Conservation (phyloP, 2,797 vertebrate species). For the Octomys mimax region DNA sequence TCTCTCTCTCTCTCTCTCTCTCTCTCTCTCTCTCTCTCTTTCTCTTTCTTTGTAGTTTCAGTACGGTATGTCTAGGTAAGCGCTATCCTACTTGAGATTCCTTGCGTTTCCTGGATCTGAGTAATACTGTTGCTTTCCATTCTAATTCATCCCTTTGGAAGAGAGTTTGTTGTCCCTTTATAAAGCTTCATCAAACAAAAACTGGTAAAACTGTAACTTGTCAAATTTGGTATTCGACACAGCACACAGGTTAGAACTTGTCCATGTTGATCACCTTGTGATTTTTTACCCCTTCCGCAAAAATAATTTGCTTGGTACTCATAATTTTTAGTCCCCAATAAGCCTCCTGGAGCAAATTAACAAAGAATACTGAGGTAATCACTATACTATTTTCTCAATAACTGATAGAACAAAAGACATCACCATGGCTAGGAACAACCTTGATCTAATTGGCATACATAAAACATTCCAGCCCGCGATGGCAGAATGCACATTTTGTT, state of each 20-base stretch:
- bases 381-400: not conserved
- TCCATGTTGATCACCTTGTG: not conserved
- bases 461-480: not conserved
- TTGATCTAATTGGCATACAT: not conserved
- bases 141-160: slow-evolving; percentile 6
- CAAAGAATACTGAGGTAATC: not conserved
- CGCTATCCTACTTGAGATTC: slow-evolving; percentile 39
- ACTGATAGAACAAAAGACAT: not conserved
- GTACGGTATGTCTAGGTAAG: slow-evolving; percentile 10
- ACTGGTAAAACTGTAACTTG: not conserved
- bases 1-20: too few species aligned
- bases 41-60: slow-evolving; percentile 13
- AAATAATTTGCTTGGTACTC: not conserved
- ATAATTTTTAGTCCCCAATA: not conserved
- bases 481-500: not conserved
- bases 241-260: not conserved
- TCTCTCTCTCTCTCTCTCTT: not conserved
- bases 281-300: not conserved
- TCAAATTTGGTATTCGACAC: not conserved
- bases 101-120: slow-evolving; percentile 35
- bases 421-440: not conserved
- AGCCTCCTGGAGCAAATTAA: not conserved
- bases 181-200: not conserved
- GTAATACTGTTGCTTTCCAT: slow-evolving; percentile 32
- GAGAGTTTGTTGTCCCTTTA: not conserved